Base-by-base conservation (phyloP, 1,140 invertebrate genomes). In the Zaprionus camerounensis region DNA sequence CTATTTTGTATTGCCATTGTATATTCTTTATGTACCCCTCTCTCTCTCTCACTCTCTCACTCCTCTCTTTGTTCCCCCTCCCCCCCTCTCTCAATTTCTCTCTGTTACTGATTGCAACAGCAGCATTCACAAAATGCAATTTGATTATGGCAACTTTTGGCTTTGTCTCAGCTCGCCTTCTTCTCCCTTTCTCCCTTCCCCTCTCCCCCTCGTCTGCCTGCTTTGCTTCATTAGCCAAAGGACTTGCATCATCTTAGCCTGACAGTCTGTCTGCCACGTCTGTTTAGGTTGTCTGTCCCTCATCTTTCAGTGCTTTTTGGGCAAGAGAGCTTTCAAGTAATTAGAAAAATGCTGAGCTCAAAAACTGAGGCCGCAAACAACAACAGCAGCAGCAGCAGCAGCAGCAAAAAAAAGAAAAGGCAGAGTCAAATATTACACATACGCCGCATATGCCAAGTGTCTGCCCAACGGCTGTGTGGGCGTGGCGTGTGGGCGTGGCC, bases 221-320 rank as follows among this genome's bases (percentile, higher is more conserved):
- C 46, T 66, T 61, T 58, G 17, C 63, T 88, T 88, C 84, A 88
- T 88, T 88, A 88, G 84, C 69, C 84, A 78, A 88, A 88, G 79
- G 77, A 81, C 85, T 88, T 82, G 82, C 82, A 75, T 81, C 78
- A 81, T 73, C 80, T 78, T 77, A 80, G 51, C 44, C 44, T 57
- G 58, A 7, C 64, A 55, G 51, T 62, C 36, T 31, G 31, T 24
- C 38, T 46, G 46, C 64, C 55, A 38, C 51, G 59, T 65, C 61
- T 56, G 15, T 53, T 62, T 49, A 11, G 63, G 71, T 73, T 34
- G 49, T 77, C 53, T 46, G 59, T 67, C 34, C 51, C 59, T 66
- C 55, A 58, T 67, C 82, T 67, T 57, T 77, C 82, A 65, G 46
- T 34, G 12, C 15, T 58, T 62, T 56, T 38, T 36, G 31, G 20